Percentiles rank a stretch among this genome's conserved stretches.
phyloP scores from a whole-genome alignment of 2,113 vertebrate species.

The Mastomys natalensis region DNA sequence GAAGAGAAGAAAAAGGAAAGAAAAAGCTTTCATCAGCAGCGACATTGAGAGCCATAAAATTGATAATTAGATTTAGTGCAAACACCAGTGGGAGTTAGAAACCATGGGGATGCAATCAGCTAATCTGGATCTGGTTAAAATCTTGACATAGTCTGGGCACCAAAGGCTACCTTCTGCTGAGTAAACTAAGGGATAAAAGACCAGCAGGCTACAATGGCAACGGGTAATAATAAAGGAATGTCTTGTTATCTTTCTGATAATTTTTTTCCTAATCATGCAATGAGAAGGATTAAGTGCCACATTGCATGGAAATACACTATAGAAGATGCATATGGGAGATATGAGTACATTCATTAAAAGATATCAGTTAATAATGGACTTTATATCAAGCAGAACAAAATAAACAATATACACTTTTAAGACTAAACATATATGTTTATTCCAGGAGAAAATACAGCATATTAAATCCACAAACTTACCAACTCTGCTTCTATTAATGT shows the following conservation, averaged over 20 bases:
- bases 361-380: not conserved
- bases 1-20: not conserved
- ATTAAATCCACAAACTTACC: not conserved
- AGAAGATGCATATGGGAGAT: not conserved
- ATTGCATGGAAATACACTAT: slow-evolving; percentile 7
- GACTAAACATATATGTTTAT: slow-evolving; percentile 19
- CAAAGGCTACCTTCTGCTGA: slow-evolving; percentile 36
- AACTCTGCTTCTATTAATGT: not conserved
- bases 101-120: slow-evolving; percentile 16
- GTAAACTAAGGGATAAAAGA: not conserved
- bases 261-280: slow-evolving; percentile 2
- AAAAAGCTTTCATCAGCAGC: slow-evolving; percentile 1
- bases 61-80: slow-evolving; percentile 64
- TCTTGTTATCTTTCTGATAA: not conserved
- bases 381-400: slow-evolving; percentile 11
- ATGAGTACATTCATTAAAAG: slow-evolving; percentile 13
- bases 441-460: not conserved
- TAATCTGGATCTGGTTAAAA: slow-evolving; percentile 55
- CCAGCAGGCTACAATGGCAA: not conserved
- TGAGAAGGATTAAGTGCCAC: not conserved
- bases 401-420: not conserved
- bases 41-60: slow-evolving; percentile 63
- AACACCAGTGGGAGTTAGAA: slow-evolving; percentile 49
- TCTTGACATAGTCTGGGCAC: not conserved
- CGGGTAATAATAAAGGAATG: slow-evolving; percentile 36